Conservation (phyloP, 1,140 invertebrate genomes). For the Drosophila tropicalis region DNA sequence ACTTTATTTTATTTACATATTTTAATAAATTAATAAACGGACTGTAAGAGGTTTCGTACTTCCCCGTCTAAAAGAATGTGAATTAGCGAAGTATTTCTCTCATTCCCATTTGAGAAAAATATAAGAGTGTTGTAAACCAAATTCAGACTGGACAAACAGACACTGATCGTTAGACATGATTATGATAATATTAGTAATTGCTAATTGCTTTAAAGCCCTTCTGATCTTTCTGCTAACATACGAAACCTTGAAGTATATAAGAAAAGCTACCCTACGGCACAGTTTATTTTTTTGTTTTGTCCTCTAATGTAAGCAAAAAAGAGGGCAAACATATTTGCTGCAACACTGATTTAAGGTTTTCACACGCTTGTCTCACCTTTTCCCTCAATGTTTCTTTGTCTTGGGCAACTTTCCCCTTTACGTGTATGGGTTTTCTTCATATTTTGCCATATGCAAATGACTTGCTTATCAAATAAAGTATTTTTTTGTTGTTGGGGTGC, state of each 20-base stretch:
- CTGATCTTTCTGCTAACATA: not conserved
- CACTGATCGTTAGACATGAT: too few species aligned
- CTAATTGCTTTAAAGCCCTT: too few species aligned
- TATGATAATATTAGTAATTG: too few species aligned
- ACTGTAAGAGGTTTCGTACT: too few species aligned
- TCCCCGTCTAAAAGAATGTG: too few species aligned
- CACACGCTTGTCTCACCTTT: slow-evolving; percentile 34
- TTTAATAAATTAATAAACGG: too few species aligned
- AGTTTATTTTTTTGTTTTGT: slow-evolving; percentile 15
- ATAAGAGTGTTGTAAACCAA: too few species aligned
- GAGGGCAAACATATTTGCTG: slow-evolving; percentile 62
- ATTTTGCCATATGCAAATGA: slow-evolving; percentile 75
- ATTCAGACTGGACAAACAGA: too few species aligned
- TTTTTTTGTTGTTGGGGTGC: slow-evolving; percentile 29
- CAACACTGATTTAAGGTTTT: slow-evolving; percentile 61
- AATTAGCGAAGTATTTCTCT: too few species aligned
- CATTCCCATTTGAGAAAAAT: too few species aligned
- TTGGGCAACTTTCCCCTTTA: not conserved
- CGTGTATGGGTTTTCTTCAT: slow-evolving; percentile 32
- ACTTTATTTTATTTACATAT: too few species aligned
- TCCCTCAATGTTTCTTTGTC: slow-evolving; percentile 19
- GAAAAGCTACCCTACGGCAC: not conserved
- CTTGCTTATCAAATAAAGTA: slow-evolving; percentile 80
- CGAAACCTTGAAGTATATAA: not conserved
- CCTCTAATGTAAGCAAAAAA: not conserved